These are phyloP conservation scores for Platyura marginata DNA, from an alignment of 1,140 invertebrate species.

Conservation along the genomic window DNA sequence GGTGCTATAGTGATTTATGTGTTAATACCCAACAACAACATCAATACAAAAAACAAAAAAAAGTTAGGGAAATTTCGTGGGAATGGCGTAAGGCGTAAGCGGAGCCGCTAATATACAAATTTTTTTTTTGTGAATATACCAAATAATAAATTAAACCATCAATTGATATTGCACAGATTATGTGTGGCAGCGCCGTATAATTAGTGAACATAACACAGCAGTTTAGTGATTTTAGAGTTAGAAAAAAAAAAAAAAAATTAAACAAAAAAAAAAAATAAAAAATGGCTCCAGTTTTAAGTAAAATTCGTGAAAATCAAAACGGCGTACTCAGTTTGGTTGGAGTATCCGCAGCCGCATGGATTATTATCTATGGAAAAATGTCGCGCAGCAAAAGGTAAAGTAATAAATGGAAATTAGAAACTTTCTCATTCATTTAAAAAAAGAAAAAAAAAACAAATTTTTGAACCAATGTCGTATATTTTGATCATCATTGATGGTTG, in stretches of 20 bases:
- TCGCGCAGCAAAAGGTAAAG: constrained; percentile 22
- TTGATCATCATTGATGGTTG: not conserved
- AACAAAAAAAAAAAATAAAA: not conserved
- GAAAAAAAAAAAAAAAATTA: not conserved
- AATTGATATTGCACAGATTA: too few species aligned
- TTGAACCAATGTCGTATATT: not conserved
- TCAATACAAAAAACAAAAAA: too few species aligned
- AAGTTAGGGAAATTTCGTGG: too few species aligned
- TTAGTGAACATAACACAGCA: too few species aligned
- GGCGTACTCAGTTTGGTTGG: constrained; percentile 30
- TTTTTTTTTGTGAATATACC: too few species aligned
- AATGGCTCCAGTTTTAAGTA: constrained; percentile 44
- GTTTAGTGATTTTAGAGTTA: not conserved
- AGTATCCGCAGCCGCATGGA: constrained; percentile 31
- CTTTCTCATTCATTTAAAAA: not conserved
- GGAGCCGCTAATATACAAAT: too few species aligned
- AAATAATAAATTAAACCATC: too few species aligned
- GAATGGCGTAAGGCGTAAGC: too few species aligned
- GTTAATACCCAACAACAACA: too few species aligned
- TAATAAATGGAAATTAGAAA: not conserved
- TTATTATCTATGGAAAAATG: constrained; percentile 28
- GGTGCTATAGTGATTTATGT: too few species aligned
- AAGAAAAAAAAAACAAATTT: not conserved
- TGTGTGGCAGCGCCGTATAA: too few species aligned
- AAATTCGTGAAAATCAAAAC: constrained; percentile 34